A percentile compares a stretch with the other conserved stretches of the same genome.
Conservation (phyloP, 2,113 vertebrate species). For the Psephotus haematonotus region DNA sequence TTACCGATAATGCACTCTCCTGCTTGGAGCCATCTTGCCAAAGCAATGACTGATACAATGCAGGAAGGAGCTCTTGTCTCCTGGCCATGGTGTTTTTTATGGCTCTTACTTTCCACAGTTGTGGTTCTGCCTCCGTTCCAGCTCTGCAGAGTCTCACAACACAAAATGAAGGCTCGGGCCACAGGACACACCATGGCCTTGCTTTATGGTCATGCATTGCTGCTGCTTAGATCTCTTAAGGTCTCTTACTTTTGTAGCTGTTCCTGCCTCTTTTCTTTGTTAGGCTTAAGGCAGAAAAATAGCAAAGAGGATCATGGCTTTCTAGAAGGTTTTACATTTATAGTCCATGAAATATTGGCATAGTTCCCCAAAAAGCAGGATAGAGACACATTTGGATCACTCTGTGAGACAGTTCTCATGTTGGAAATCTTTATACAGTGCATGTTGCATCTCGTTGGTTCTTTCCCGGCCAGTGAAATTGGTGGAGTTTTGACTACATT, state of each 20-base stretch:
- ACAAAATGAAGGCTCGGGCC: background rate
- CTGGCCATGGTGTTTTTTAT: fast-evolving
- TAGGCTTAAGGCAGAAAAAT: background rate
- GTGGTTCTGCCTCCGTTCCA: background rate
- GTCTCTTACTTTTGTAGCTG: background rate
- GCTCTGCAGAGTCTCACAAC: fast-evolving
- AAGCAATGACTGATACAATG: background rate
- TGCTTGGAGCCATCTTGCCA: background rate
- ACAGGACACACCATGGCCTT: background rate
- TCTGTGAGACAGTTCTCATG: background rate
- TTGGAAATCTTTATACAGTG: background rate
- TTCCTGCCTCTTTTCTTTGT: background rate
- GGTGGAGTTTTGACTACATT: background rate
- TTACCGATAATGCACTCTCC: background rate
- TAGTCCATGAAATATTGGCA: background rate
- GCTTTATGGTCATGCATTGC: background rate
- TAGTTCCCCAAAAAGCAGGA: background rate
- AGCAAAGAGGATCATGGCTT: background rate
- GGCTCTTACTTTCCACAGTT: background rate
- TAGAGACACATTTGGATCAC: background rate
- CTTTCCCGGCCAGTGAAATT: background rate
- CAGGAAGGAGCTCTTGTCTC: background rate
- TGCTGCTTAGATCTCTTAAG: background rate
- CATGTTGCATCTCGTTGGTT: background rate
- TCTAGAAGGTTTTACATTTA: background rate